Evolutionary conservation across 1,140 invertebrate species (phyloP).

Genomic region (Leptonema lineaticorne): DNA sequence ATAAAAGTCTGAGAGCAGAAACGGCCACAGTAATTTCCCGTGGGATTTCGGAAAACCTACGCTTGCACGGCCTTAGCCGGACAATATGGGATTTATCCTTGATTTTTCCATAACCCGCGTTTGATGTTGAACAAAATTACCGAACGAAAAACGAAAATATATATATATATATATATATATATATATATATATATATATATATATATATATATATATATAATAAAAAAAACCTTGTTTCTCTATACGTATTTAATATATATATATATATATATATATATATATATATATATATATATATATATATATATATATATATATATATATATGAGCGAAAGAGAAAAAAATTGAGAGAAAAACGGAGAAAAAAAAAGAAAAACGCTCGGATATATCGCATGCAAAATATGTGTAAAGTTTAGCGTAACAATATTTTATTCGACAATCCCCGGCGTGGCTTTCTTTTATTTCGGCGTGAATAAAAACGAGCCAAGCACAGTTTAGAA

Average conservation of each 20-base stretch:
- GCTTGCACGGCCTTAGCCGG: conserved; percentile 21
- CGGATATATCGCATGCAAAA: too few relatives aligned
- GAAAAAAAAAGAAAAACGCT: too few relatives aligned
- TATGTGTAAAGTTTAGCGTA: too few relatives aligned
- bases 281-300: conserved; percentile 10
- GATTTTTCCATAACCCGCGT: conserved; percentile 25
- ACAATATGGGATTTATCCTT: conserved; percentile 28
- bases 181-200: not conserved
- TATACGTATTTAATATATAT: conserved; percentile 10
- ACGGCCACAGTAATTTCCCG: conserved; percentile 26
- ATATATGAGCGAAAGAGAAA: not conserved
- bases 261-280: conserved; percentile 22
- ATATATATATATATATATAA: not conserved
- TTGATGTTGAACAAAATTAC: conserved; percentile 21
- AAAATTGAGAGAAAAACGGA: not conserved
- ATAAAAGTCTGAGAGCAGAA: conserved; percentile 18
- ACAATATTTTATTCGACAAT: too few relatives aligned
- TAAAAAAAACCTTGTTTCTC: not conserved
- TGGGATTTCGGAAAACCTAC: conserved; percentile 26
- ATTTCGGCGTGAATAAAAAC: too few relatives aligned
- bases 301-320: not conserved
- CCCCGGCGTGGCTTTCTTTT: too few relatives aligned
- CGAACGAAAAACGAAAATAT: not conserved
- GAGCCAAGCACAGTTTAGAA: too few relatives aligned
- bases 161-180: not conserved